Evolutionary conservation across 1,140 invertebrate genomes (phyloP), one percentile per base, ranked within the genome.

Genomic region (Leptopilina clavipes): DNA sequence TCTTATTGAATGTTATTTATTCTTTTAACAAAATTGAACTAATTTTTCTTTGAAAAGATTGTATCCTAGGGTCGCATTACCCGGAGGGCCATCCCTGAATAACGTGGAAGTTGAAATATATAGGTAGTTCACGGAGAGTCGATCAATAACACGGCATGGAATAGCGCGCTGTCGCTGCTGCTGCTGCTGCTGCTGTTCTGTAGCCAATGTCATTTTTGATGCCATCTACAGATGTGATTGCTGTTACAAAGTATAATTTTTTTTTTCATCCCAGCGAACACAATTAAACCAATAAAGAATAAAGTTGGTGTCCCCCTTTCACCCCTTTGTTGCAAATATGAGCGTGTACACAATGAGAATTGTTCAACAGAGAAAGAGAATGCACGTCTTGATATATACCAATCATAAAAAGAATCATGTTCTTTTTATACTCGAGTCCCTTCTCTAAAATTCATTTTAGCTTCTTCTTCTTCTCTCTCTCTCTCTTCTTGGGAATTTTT

Each of bases 141-240:
- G 88, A 89, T 89, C 88, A 89, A 89, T 89, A 89, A 88, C 82
- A 86, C 81, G 83, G 86, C 86, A 87, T 84, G 81, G 81, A 83
- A 86, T 82, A 83, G 84, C 86, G 86, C 85, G 76, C 79, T 44
- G 79, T 81, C 81, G 80, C 83, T 40, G 48, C 37, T 45, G 18
- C 85, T 86, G 75, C 79, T 44, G 79, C 81, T 81, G 80, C 83
- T 37, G 45, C n/a, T 44, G 9, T 71, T 43, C 11, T 71, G 40
- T 71, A 59, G 72, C 48, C 72, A 18, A 40, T 59, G 52, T 56
- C 56, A 25, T 37, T 74, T 59, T 45, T 31, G 45, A 73, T 73
- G 59, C 74, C 37, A 59, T 25, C 22, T 25, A 22, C 54, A 59
- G 11, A 22, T 25, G 54, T 25, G 54, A 59, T 59, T 59, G 18